These are phyloP conservation scores for Agapostemon virescens DNA, from an alignment of 2,888 invertebrate genomes.

Conservation along the genomic window DNA sequence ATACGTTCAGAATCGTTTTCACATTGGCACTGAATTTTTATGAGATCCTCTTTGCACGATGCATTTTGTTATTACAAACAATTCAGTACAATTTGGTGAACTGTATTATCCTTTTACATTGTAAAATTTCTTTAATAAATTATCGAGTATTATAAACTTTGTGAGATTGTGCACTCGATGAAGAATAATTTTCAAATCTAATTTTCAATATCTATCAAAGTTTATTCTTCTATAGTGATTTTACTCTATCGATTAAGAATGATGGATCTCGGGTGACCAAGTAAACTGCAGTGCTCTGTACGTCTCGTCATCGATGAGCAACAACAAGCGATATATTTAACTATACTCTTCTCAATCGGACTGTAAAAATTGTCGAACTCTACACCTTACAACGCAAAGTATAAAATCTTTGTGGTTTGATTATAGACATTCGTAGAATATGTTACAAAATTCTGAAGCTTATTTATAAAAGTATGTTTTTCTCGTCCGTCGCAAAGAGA, in stretches of 20 bases:
- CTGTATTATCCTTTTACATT: too few species aligned
- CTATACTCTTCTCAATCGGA: slow-evolving; percentile 36
- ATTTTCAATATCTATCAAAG: too few species aligned
- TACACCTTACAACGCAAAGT: slow-evolving; percentile 51
- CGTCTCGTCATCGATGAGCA: not conserved
- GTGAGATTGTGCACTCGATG: too few species aligned
- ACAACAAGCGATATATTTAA: slow-evolving; percentile 51
- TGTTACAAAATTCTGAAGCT: slow-evolving; percentile 56
- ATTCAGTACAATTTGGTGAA: too few species aligned
- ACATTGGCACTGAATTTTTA: too few species aligned
- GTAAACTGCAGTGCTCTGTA: not conserved
- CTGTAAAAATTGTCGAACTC: slow-evolving; percentile 40
- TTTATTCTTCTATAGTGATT: not conserved
- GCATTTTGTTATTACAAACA: too few species aligned
- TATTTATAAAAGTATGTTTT: slow-evolving; percentile 47
- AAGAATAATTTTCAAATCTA: too few species aligned
- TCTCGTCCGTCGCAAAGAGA: slow-evolving; percentile 16
- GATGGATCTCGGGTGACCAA: too few species aligned
- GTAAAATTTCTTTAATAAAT: too few species aligned
- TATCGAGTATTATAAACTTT: too few species aligned
- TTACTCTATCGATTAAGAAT: not conserved
- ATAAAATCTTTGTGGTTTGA: slow-evolving; percentile 64
- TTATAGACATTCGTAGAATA: slow-evolving; percentile 38
- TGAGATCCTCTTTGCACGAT: too few species aligned
- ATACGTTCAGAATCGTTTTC: too few species aligned